phyloP scores from a whole-genome alignment of 2,797 vertebrate species.

The Potorous gilbertii region DNA sequence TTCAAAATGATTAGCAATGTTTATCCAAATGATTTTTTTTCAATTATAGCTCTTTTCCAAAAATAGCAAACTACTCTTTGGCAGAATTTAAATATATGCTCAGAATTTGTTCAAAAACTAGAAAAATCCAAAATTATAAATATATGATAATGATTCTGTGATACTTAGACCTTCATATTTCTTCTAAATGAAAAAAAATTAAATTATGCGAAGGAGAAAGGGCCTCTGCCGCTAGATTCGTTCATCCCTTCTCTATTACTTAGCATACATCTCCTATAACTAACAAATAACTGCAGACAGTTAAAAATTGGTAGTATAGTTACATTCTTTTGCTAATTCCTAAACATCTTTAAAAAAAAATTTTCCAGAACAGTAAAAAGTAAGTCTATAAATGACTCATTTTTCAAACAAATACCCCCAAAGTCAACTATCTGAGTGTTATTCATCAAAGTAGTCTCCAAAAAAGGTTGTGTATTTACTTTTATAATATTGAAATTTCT shows the following conservation, averaged over 20 bases:
- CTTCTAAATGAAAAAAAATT: not conserved
- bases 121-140: not conserved
- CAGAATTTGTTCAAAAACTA: not conserved
- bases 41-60: not conserved
- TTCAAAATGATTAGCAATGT: not conserved
- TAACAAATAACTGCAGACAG: too few species aligned
- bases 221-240: not conserved
- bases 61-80: not conserved
- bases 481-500: not conserved
- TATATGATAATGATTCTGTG: not conserved
- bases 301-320: not conserved
- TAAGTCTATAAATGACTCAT: not conserved
- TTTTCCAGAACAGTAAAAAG: not conserved
- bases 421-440: not conserved
- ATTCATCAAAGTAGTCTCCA: not conserved
- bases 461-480: not conserved
- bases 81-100: not conserved
- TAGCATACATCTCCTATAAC: not conserved
- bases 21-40: slow-evolving; percentile 9
- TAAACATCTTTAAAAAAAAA: not conserved
- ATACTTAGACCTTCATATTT: not conserved
- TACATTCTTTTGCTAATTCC: not conserved
- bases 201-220: not conserved
- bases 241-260: not conserved
- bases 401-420: not conserved